Evolutionary conservation across 1,140 invertebrate genomes (phyloP), one percentile per base, ranked within the genome.

Genomic region (Macrobrachium rosenbergii): DNA sequence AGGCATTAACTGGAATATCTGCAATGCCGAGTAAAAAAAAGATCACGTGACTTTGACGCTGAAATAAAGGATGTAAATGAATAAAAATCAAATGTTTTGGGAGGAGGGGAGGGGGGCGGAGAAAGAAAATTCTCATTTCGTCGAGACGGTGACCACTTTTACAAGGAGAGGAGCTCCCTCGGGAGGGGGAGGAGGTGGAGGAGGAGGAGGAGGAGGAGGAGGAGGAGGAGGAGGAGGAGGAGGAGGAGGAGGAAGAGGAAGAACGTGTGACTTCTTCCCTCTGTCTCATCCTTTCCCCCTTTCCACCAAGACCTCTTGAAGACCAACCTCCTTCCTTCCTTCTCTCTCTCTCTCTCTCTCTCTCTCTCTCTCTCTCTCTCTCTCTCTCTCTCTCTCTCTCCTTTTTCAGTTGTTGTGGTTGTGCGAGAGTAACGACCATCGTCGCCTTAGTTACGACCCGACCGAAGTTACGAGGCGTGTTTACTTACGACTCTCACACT

Each of bases 401-500:
- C 85, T 87, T 87, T 81, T 87, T 87, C 78, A 62, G 85, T 81
- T 87, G 85, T 87, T 87, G 85, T 67, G 85, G 78, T 81, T 82
- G 85, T 82, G 78, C 19, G 78, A 81, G 85, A 87, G 85, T 87
- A 82, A 87, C 85, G 85, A 87, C 67, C 79, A 63, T 67, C 85
- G 85, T 82, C 85, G 76, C 78, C 78, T 87, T 87, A 87, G 78
- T 87, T 87, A 87, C 85, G 85, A 82, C 78, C 67, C 37, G 78
- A 59, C 67, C 85, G 58, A 81, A 87, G 67, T 87, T 87, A 87
- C 85, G 85, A 81, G 85, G 84, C 78, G 85, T 87, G 85, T 87
- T 87, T 87, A 87, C 85, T 87, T 87, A 87, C 85, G 85, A 87
- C 85, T 87, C 85, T 87, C 85, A 76, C 85, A 87, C 85, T 87